phyloP scores from a whole-genome alignment of 2,888 invertebrate genomes.

The Mayetiola destructor region DNA sequence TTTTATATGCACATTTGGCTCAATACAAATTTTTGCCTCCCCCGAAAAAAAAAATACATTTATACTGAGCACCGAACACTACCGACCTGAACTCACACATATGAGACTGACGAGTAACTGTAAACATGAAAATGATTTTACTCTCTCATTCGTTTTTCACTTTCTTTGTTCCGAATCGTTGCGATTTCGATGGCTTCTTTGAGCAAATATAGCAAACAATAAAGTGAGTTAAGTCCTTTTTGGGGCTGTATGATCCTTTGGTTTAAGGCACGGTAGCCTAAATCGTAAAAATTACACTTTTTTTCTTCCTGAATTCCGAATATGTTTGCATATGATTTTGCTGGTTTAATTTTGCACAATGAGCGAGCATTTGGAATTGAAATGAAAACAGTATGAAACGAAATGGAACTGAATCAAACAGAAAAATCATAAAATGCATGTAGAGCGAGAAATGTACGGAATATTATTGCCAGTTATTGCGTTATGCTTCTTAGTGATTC shows the following conservation, averaged over 20 bases:
- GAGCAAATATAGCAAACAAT: neutral
- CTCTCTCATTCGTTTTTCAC: neutral
- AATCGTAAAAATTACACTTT: slow-evolving; percentile 10
- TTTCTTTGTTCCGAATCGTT: neutral
- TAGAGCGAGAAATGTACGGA: neutral
- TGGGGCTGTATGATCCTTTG: slow-evolving; percentile 10
- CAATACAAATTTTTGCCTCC: no score
- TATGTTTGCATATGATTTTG: slow-evolving; percentile 9
- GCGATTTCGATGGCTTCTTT: neutral
- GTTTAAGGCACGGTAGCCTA: slow-evolving; percentile 7
- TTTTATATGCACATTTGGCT: slow-evolving; percentile 10
- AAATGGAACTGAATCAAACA: slow-evolving; percentile 3
- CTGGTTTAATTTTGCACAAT: no score
- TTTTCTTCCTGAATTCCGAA: no score
- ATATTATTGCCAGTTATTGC: slow-evolving; percentile 13
- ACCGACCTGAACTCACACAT: neutral
- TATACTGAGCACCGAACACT: neutral
- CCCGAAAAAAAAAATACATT: no score
- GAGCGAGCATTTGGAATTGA: no score
- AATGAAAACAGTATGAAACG: slow-evolving; percentile 6
- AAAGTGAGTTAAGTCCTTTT: slow-evolving; percentile 8
- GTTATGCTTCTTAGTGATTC: neutral
- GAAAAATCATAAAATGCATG: no score
- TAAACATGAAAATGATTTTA: no score
- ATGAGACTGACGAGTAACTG: no score